Base-by-base conservation (phyloP, 1,140 invertebrate species). In the Drosophila ficusphila region DNA sequence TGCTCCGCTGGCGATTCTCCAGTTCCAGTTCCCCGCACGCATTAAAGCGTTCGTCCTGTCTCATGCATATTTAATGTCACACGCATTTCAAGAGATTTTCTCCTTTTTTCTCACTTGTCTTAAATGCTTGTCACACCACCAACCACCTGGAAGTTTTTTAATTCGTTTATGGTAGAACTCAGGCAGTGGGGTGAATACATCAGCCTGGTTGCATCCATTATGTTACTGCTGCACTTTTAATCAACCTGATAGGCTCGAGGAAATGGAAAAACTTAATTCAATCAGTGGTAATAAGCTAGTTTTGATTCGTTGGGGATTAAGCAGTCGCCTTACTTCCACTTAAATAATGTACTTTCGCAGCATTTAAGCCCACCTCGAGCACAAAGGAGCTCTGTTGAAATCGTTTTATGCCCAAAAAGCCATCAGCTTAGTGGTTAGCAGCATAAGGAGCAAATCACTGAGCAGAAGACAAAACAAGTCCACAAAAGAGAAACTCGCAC, bases 371-470 rank as follows among this genome's bases (percentile, higher is more conserved):
- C 18, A 54, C 74, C 47, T 68, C 51, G 34, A 64, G 38, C 23
- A 46, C 31, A 14, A 19, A 41, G 27, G 42, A 46, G 36, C 36
- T 54, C 51, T 29, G 21, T 8, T 36, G 29, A 60, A 64, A 64
- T 61, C 39, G 39, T 23, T 61, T 64, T 64, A 47, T 64, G 60
- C 39, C 57, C 33, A 36, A 23, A 79, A 57, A 23, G 57, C 47
- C 52, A 53, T 85, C 58, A 71, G 61, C 77, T 82, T 73, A 64
- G 76, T 48, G 70, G 71, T 48, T 71, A 52, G 57, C 46, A 70
- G 49, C 74, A 74, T 78, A 57, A 69, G 73, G 53, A 49, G 69
- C 21, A 76, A 78, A 70, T 56, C 53, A 82, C 48, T 57, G 36
- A 56, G 70, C 79, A 65, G 53, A 57, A 57, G 57, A 74, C 56